A percentile compares a stretch with the other conserved stretches of the same genome.
phyloP scores from a whole-genome alignment of 2,797 vertebrate genomes.

The Microctenopoma stevenorrisi region DNA sequence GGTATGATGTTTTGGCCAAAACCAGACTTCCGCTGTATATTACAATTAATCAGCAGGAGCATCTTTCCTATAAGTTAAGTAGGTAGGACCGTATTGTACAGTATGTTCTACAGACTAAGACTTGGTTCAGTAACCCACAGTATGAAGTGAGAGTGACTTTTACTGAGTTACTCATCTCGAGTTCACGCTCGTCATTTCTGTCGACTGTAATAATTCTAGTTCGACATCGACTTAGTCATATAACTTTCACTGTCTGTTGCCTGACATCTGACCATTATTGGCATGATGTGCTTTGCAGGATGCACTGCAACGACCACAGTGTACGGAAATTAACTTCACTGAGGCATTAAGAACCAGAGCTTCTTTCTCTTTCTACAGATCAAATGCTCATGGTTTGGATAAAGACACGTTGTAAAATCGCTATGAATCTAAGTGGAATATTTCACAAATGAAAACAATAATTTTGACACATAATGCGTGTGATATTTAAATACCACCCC shows the following conservation, averaged over 20 bases:
- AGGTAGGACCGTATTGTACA: not conserved
- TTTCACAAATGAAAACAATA: not conserved
- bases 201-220: constrained; percentile 70
- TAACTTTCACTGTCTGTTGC: constrained; percentile 60
- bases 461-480: not conserved
- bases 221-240: constrained; percentile 60
- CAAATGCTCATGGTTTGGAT: not conserved
- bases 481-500: not conserved
- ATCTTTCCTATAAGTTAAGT: constrained; percentile 59
- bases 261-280: constrained; percentile 16
- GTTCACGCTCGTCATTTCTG: constrained; percentile 83
- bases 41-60: constrained; percentile 59
- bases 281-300: constrained; percentile 21
- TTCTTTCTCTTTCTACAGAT: constrained; percentile 7
- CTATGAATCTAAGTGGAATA: not conserved
- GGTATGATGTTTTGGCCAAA: constrained; percentile 56
- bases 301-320: constrained; percentile 5
- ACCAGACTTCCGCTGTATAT: constrained; percentile 46
- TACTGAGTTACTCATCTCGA: constrained; percentile 77
- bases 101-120: constrained; percentile 17
- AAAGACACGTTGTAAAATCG: not conserved
- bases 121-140: constrained; percentile 32
- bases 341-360: constrained; percentile 5
- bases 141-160: constrained; percentile 76
- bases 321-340: constrained; percentile 22